Conservation (phyloP, 2,888 invertebrate genomes). For the Heteropelma amictum region DNA sequence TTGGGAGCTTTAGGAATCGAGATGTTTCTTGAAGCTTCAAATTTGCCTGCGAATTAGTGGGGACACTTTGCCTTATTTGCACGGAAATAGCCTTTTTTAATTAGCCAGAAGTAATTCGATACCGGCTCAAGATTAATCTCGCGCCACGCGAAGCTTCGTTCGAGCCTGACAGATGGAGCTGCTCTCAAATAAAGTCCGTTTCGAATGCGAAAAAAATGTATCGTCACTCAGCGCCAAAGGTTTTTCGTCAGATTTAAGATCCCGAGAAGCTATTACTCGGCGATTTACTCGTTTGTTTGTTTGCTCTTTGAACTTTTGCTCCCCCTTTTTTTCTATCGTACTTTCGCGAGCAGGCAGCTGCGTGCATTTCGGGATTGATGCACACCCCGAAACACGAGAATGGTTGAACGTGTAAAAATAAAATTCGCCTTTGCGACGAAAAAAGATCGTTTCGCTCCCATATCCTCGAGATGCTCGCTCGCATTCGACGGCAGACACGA, state of each 20-base stretch:
- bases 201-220: not conserved
- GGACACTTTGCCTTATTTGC: not conserved
- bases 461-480: not conserved
- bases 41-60: too few relatives aligned
- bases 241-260: not conserved
- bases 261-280: conserved; percentile 23
- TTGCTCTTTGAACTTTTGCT: not conserved
- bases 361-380: conserved; percentile 33
- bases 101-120: not conserved
- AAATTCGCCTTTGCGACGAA: conserved; percentile 31
- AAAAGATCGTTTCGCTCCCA: conserved; percentile 9
- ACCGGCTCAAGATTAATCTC: not conserved
- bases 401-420: conserved; percentile 47
- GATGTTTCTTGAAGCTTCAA: too few relatives aligned
- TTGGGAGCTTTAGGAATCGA: too few relatives aligned
- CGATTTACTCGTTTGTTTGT: not conserved
- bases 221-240: not conserved
- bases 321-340: conserved; percentile 5
- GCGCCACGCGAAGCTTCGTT: not conserved
- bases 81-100: not conserved
- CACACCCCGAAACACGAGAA: conserved; percentile 3
- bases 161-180: not conserved
- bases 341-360: conserved; percentile 37
- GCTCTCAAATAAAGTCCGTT: not conserved
- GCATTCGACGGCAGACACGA: not conserved